Base-by-base conservation (phyloP, 1,140 invertebrate genomes). In the Drosophila saltans region DNA sequence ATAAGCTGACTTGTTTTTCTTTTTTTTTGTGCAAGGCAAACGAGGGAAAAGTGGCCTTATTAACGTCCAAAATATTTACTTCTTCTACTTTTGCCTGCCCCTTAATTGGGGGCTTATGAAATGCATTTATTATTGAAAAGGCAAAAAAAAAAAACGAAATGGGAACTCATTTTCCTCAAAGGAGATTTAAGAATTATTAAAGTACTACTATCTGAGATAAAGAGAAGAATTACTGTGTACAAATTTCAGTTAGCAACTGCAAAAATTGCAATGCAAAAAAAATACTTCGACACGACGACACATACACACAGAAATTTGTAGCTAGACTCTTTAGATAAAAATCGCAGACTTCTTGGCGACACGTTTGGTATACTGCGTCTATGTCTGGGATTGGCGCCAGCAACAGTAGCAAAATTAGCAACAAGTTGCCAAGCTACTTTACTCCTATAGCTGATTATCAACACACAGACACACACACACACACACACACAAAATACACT, bases 281-380 rank as follows among this genome's bases (percentile, higher is more conserved):
- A 52, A 26, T 52, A 26, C 45, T 52, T 52, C 45, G 45, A 74
- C 75, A 73, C 69, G 72, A 82, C 68, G 16, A 16, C 16, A 16
- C 16, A 16, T 0, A 16, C 16, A 73, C 61, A 55, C 58, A 79
- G 75, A 52, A 82, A 86, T 82, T 86, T 82, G 82, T 57, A 60
- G 48, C 56, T 26, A 52, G 45, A 26, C 45, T 52, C 45, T 52
- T 52, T 24, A 89, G 83, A 89, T 88, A 72, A 88, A 70, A 89
- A 88, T 88, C 84, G 77, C 84, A 88, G 83, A 88, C 83, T 72
- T 61, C 36, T 80, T 57, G 83, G 77, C 83, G 84, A 63, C 78
- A 41, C 63, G 62, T 52, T 52, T 21, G 45, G 43, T 68, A 58
- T 56, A 55, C 55, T 69, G 65, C 66, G 45, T 21, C 45, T 9